Conservation (phyloP, 1,140 invertebrate genomes). For the Archivesica marissinica region DNA sequence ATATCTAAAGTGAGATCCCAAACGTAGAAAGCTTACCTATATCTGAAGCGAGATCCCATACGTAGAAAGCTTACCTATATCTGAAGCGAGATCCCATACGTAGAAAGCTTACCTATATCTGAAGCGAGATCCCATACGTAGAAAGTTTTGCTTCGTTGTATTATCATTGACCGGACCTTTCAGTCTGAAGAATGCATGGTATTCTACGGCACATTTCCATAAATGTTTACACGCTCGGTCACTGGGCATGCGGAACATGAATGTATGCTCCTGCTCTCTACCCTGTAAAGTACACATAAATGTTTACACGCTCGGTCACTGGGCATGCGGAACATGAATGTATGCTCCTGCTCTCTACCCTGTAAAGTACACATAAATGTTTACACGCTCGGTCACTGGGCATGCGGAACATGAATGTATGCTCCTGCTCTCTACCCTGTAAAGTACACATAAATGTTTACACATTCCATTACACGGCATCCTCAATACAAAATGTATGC, state of each 20-base stretch:
- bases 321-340: conserved; percentile 89
- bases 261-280: conserved; percentile 83
- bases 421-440: conserved; percentile 83
- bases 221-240: conserved; percentile 99
- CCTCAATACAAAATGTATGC: too few species aligned
- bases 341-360: conserved; percentile 83
- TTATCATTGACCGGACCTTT: conserved; percentile 94
- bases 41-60: too few species aligned
- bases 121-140: conserved; percentile 98
- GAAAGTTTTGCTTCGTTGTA: conserved; percentile 96
- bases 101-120: conserved; percentile 94
- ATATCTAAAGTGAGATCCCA: too few species aligned
- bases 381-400: conserved; percentile 94
- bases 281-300: conserved; percentile 72
- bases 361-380: conserved; percentile 62
- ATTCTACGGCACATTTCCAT: conserved; percentile 99
- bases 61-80: too few species aligned
- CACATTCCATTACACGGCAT: too few species aligned
- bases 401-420: conserved; percentile 88
- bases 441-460: conserved; percentile 41
- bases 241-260: conserved; percentile 91
- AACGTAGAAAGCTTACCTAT: too few species aligned
- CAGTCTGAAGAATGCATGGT: conserved; percentile 98
- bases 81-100: conserved; percentile 98
- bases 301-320: conserved; percentile 92